Evolutionary conservation across 1,140 invertebrate species (phyloP), one percentile per base, ranked within the genome.

Genomic region (Drosophila seguyi): DNA sequence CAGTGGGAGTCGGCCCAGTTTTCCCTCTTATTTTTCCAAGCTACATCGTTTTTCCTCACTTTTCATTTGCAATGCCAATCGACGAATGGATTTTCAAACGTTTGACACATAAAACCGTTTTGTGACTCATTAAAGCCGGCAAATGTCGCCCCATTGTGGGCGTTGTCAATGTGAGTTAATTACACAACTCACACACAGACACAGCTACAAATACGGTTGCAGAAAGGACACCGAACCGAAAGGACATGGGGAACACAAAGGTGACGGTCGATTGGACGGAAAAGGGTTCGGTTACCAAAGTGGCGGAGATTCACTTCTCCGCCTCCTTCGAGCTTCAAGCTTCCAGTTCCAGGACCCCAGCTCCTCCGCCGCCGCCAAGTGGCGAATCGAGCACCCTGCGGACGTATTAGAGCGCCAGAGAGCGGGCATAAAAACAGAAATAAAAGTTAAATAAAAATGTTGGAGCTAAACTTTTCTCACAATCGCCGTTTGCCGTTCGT

Each of bases 61-160:
- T 67, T 66, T 39, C 53, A 36, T 61, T 52, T 41, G 53, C 62
- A 59, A 44, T 77, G 59, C 39, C 67, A 61, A 55, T 63, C 73
- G 57, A 56, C 60, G 69, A 76, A 81, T 75, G 73, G 74, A 48
- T 82, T 82, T 83, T 76, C 82, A 90, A 90, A 85, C 87, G 87
- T 90, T 88, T 84, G 81, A 84, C 76, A 88, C 85, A 88, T 88
- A 80, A 88, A 90, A 84, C 75, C 81, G 72, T 87, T 87, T 87
- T 86, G 79, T 76, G 79, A 88, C 84, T 86, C 85, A 84, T 87
- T 78, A 78, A 78, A 78, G 38, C 50, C 56, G 62, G 74, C 69
- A 59, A 55, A 59, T 72, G 67, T 55, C 55, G 39, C 61, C 61
- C 72, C 72, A 38, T 53, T 76, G 52, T 58, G 72, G 73, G 72